These are phyloP conservation scores for Procambarus virginalis DNA, from an alignment of 1,140 invertebrate species.

Conservation along the genomic window DNA sequence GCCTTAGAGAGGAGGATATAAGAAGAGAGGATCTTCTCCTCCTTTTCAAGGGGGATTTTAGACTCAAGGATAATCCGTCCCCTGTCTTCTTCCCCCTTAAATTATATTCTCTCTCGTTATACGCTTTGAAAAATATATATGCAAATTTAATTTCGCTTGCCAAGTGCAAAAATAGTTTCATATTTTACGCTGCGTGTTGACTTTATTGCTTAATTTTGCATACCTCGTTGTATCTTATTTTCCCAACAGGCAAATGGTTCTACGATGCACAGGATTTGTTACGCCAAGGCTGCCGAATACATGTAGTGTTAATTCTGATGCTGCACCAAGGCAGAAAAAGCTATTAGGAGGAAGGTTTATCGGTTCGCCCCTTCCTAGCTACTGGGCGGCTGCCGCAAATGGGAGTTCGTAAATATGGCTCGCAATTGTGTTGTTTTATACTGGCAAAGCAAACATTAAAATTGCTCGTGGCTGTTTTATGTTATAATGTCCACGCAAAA, in stretches of 20 bases:
- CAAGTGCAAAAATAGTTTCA: conserved; percentile 5
- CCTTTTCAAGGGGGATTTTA: neutral
- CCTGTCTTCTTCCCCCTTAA: neutral
- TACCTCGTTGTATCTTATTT: conserved; percentile 10
- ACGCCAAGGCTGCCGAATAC: neutral
- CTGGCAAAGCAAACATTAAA: neutral
- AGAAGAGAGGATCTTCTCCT: neutral
- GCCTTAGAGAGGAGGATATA: neutral
- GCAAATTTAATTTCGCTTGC: neutral
- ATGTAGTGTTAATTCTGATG: neutral
- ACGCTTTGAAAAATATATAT: conserved; percentile 6
- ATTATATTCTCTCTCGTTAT: conserved; percentile 8
- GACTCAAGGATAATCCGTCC: neutral
- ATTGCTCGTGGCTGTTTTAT: too few species aligned
- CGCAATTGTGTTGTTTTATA: too few species aligned
- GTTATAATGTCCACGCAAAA: too few species aligned
- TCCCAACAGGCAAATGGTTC: neutral
- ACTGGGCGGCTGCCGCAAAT: neutral
- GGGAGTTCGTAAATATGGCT: neutral
- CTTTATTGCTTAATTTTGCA: conserved; percentile 8
- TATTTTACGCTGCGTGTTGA: conserved; percentile 3
- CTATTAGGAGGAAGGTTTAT: neutral
- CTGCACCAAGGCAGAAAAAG: neutral
- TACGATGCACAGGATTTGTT: neutral
- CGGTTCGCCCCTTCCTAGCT: neutral